These are phyloP conservation scores for Zeuzera pyrina DNA, from an alignment of 2,888 invertebrate species.

Conservation along the genomic window DNA sequence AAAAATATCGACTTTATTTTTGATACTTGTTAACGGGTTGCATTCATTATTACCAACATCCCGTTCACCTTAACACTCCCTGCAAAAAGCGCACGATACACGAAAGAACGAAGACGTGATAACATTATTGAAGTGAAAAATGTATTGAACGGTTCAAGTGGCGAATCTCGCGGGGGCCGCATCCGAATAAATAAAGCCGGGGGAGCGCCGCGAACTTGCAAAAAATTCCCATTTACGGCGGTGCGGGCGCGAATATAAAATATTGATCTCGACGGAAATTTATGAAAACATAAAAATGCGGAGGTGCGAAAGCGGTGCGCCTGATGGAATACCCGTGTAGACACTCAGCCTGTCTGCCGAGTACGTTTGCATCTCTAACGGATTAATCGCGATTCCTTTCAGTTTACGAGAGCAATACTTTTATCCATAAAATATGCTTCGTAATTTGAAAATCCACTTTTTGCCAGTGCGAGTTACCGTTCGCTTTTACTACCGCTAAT, in stretches of 20 bases:
- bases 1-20: too few relatives aligned
- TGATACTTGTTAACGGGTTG: too few relatives aligned
- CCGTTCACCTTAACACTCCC: too few relatives aligned
- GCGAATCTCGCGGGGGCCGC: constrained; percentile 46
- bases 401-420: constrained; percentile 2
- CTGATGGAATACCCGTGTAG: constrained; percentile 53
- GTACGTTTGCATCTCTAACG: constrained; percentile 3
- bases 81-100: constrained; percentile 7
- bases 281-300: constrained; percentile 67
- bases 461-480: constrained; percentile 14
- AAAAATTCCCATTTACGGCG: constrained; percentile 41
- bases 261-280: constrained; percentile 65
- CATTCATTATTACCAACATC: too few relatives aligned
- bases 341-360: constrained; percentile 20
- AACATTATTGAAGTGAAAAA: constrained; percentile 58
- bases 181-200: constrained; percentile 29
- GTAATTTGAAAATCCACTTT: constrained; percentile 2
- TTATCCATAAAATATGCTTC: constrained; percentile 4
- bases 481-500: constrained; percentile 2
- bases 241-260: constrained; percentile 58
- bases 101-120: constrained; percentile 39
- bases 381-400: constrained; percentile 2
- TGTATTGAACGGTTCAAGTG: constrained; percentile 54
- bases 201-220: constrained; percentile 20
- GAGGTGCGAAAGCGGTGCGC: constrained; percentile 41